Percentiles rank a stretch among this genome's conserved stretches.
phyloP scores from a whole-genome alignment of 1,140 invertebrate species.

The Leptopilina clavipes region DNA sequence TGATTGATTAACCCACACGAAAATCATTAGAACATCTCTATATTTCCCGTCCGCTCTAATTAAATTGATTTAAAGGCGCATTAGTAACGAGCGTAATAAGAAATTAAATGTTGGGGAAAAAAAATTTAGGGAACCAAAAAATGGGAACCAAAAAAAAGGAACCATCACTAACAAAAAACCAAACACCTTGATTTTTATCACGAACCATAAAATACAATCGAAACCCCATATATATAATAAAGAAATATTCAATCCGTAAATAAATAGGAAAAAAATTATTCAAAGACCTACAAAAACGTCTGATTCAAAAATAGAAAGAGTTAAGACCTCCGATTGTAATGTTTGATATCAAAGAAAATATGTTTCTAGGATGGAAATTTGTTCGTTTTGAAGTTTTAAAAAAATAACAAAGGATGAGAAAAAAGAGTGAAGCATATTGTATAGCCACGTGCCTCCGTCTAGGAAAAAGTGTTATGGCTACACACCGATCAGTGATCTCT shows the following conservation, averaged over 20 bases:
- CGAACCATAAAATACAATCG: not conserved
- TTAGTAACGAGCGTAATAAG: not conserved
- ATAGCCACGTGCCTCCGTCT: not conserved
- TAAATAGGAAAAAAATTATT: not conserved
- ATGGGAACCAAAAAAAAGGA: not conserved
- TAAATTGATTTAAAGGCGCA: not conserved
- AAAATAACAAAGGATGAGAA: conserved; percentile 16
- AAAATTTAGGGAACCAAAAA: not conserved
- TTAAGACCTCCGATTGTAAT: not conserved
- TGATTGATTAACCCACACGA: conserved; percentile 7
- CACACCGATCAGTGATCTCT: conserved; percentile 1
- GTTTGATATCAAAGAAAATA: conserved; percentile 23
- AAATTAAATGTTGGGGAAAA: not conserved
- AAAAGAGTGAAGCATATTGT: not conserved
- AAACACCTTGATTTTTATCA: conserved; percentile 1
- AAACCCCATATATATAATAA: not conserved
- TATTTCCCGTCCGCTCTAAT: conserved; percentile 2
- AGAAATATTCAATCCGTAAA: not conserved
- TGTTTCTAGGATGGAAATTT: conserved; percentile 12
- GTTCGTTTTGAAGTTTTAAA: not conserved
- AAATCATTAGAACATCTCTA: not conserved
- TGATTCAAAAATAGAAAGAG: conserved; percentile 8
- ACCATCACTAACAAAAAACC: not conserved
- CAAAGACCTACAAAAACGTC: not conserved
- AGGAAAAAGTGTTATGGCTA: conserved; percentile 4